Percentiles rank a stretch among this genome's conserved stretches.
phyloP scores from a whole-genome alignment of 2,113 vertebrate genomes.

The Propithecus coquereli region DNA sequence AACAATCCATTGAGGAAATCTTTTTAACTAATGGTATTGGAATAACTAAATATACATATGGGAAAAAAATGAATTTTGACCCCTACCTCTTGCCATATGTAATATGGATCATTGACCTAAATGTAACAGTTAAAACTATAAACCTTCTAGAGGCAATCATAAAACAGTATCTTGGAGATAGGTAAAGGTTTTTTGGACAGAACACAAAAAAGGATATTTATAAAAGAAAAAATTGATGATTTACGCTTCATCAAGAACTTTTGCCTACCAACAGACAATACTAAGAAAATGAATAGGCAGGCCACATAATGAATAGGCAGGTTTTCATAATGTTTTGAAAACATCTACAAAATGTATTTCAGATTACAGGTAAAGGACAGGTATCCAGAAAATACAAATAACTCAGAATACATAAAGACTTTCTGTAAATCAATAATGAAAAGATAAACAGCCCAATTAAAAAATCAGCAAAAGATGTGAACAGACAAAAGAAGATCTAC shows the following conservation, averaged over 20 bases:
- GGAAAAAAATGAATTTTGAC: neutral
- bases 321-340: neutral
- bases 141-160: neutral
- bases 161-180: neutral
- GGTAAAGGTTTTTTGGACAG: neutral
- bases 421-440: neutral
- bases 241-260: neutral
- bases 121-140: neutral
- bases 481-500: neutral
- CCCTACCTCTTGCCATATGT: neutral
- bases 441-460: neutral
- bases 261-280: neutral
- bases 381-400: neutral
- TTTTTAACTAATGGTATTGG: neutral
- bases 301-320: neutral
- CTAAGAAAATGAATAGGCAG: neutral
- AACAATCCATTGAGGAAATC: neutral
- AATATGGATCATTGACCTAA: neutral
- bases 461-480: neutral
- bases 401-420: neutral
- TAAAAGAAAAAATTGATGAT: neutral
- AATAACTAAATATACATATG: neutral
- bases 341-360: constrained; percentile 4
- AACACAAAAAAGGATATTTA: neutral
- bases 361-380: neutral